Evolutionary conservation across 2,888 invertebrate species (phyloP).

Genomic region (Drosophila koepferae): DNA sequence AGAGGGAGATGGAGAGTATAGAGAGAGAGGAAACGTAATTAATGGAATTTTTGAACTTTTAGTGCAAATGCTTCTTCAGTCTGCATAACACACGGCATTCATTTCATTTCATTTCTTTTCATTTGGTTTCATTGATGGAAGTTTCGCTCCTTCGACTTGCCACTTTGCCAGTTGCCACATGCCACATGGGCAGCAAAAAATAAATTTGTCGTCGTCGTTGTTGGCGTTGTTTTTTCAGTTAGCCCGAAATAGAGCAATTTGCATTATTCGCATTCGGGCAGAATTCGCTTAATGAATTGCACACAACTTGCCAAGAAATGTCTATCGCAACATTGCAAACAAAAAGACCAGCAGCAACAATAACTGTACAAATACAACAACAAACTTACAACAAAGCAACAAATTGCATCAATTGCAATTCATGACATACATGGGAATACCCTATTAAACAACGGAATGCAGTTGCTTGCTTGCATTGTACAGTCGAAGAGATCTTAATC

Average conservation of each 20-base stretch:
- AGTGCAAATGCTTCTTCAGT: conserved; percentile 56
- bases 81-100: conserved; percentile 48
- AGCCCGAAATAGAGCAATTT: conserved; percentile 75
- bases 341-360: conserved; percentile 8
- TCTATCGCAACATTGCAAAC: conserved; percentile 15
- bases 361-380: neutral
- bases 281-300: conserved; percentile 75
- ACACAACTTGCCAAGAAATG: conserved; percentile 71
- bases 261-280: conserved; percentile 73
- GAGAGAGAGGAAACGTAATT: conserved; percentile 51
- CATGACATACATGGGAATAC: neutral
- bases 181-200: conserved; percentile 60
- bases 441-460: neutral
- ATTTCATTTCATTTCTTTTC: conserved; percentile 35
- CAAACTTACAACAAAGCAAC: conserved; percentile 1
- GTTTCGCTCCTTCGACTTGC: conserved; percentile 16
- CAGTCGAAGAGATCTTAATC: neutral
- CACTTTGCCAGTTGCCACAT: conserved; percentile 4
- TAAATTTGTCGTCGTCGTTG: conserved; percentile 71
- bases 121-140: conserved; percentile 66
- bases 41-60: conserved; percentile 76
- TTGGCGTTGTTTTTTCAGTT: conserved; percentile 20
- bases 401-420: conserved; percentile 3
- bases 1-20: neutral
- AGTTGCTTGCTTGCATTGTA: neutral